These are phyloP conservation scores for Melitaea athalia DNA, from an alignment of 2,888 invertebrate species.

Conservation along the genomic window DNA sequence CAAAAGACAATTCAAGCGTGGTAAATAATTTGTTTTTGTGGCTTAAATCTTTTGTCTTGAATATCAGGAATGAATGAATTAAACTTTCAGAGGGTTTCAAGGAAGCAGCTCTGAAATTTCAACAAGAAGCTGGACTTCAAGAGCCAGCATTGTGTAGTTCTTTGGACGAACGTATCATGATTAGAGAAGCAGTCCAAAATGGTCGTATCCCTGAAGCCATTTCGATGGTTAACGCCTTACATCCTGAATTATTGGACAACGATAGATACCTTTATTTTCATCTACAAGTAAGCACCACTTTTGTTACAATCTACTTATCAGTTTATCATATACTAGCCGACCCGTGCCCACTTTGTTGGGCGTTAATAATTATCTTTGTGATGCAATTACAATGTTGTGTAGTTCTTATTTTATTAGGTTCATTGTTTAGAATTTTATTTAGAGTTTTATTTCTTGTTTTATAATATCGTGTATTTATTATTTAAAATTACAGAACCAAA, in stretches of 20 bases:
- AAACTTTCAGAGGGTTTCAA: constrained; percentile 91
- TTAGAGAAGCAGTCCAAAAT: constrained; percentile 95
- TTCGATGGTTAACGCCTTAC: constrained; percentile 94
- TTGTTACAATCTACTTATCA: neutral
- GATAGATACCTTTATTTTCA: constrained; percentile 98
- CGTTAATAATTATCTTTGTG: too few species aligned
- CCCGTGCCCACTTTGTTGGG: too few species aligned
- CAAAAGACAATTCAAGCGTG: too few species aligned
- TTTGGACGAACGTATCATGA: constrained; percentile 94
- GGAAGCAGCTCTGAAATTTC: constrained; percentile 98
- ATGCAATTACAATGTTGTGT: too few species aligned
- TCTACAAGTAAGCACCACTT: constrained; percentile 89
- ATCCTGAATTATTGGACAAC: constrained; percentile 97
- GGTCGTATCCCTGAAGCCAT: constrained; percentile 97
- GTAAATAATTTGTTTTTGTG: neutral
- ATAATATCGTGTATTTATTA: too few species aligned
- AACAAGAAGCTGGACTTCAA: constrained; percentile 92
- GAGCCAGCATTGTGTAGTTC: constrained; percentile 85
- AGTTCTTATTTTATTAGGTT: too few species aligned
- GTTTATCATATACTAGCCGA: neutral
- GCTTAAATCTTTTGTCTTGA: neutral
- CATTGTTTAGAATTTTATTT: too few species aligned
- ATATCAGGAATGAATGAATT: too few species aligned
- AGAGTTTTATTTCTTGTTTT: too few species aligned
- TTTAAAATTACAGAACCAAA: too few species aligned